phyloP scores from a whole-genome alignment of 1,140 invertebrate genomes.

The Bombus breviceps region DNA sequence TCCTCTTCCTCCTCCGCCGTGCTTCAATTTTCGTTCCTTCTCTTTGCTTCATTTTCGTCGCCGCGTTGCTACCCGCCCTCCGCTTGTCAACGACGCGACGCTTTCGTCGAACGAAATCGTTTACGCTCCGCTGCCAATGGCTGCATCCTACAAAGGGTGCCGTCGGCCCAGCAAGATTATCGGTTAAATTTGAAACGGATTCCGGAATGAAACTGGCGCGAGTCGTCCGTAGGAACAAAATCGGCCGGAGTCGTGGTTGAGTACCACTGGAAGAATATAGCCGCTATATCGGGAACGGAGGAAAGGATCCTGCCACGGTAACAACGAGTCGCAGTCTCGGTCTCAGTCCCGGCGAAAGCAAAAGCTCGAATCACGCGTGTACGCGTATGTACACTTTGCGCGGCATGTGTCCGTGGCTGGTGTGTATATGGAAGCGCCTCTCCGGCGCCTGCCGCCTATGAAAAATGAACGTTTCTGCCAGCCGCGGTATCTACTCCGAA shows the following conservation, averaged over 20 bases:
- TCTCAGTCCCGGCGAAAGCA: slow-evolving; percentile 44
- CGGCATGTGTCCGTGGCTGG: slow-evolving; percentile 32
- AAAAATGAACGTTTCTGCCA: slow-evolving; percentile 78
- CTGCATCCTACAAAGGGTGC: neutral
- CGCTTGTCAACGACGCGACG: neutral
- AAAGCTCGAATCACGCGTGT: slow-evolving; percentile 43
- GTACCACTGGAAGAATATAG: slow-evolving; percentile 33
- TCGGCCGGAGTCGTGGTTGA: slow-evolving; percentile 21
- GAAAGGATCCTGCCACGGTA: slow-evolving; percentile 39
- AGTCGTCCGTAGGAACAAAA: neutral
- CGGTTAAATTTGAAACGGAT: neutral
- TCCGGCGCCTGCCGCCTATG: slow-evolving; percentile 77
- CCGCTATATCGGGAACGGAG: slow-evolving; percentile 53
- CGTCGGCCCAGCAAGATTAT: neutral
- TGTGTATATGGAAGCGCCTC: slow-evolving; percentile 73
- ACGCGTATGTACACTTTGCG: slow-evolving; percentile 10
- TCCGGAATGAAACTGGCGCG: neutral
- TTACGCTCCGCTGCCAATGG: neutral
- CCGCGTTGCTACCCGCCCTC: neutral
- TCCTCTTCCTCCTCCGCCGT: neutral
- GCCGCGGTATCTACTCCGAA: slow-evolving; percentile 58
- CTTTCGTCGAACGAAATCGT: neutral
- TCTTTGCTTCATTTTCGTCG: neutral
- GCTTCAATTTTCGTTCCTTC: slow-evolving; percentile 11
- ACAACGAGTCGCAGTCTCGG: slow-evolving; percentile 32